These are phyloP conservation scores for Gymnocephalus cernua DNA, from an alignment of 2,113 vertebrate species.

Conservation along the genomic window DNA sequence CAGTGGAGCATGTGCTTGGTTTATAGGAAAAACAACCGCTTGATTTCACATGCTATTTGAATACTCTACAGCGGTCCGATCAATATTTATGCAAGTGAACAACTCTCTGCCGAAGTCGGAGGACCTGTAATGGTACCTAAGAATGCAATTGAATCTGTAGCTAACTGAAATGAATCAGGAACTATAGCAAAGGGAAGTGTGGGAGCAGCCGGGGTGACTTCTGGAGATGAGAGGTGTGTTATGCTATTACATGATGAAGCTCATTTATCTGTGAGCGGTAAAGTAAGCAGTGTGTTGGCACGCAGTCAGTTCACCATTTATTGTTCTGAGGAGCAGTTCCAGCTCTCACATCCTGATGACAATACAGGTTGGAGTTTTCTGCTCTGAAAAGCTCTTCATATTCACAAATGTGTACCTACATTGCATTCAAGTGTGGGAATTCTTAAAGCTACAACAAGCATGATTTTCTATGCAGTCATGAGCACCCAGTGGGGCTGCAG, in stretches of 20 bases:
- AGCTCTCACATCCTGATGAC: conserved; percentile 9
- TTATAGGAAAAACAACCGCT: conserved; percentile 30
- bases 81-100: conserved; percentile 63
- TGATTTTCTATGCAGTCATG: conserved; percentile 36
- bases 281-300: conserved; percentile 17
- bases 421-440: background rate
- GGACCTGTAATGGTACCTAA: conserved; percentile 45
- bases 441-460: conserved; percentile 26
- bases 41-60: conserved; percentile 49
- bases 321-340: conserved; percentile 24
- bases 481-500: conserved; percentile 35
- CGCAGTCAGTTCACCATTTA: conserved; percentile 17
- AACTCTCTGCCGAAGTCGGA: conserved; percentile 46
- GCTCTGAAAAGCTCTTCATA: conserved; percentile 27
- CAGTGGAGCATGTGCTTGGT: conserved; percentile 36
- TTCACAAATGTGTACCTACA: conserved; percentile 7
- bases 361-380: conserved; percentile 12
- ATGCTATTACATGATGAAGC: conserved; percentile 38
- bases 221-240: conserved; percentile 35
- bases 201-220: conserved; percentile 16
- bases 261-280: conserved; percentile 37
- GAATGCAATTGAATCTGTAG: conserved; percentile 50
- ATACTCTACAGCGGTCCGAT: conserved; percentile 41
- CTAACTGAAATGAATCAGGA: conserved; percentile 41
- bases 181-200: conserved; percentile 23